A percentile compares a stretch with the other conserved stretches of the same genome.
phyloP scores from a whole-genome alignment of 2,888 invertebrate genomes.

The Apamea epomidion region DNA sequence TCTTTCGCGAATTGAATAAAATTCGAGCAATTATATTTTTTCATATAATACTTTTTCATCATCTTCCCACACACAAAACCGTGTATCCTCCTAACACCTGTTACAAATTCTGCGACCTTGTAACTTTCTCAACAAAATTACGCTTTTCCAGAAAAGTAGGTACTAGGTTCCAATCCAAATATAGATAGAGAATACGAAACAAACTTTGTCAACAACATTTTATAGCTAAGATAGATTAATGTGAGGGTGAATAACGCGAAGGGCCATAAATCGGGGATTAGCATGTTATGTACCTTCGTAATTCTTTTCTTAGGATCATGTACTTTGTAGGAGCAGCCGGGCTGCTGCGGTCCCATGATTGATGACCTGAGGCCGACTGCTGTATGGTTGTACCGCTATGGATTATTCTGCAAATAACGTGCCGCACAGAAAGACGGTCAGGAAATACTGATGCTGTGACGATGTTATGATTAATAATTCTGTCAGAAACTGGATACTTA shows the following conservation, averaged over 20 bases:
- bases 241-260: slow-evolving; percentile 65
- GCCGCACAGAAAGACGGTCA: slow-evolving; percentile 30
- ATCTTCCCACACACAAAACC: background rate
- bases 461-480: slow-evolving; percentile 55
- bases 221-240: slow-evolving; percentile 66
- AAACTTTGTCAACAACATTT: slow-evolving; percentile 59
- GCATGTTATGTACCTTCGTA: slow-evolving; percentile 55
- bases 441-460: slow-evolving; percentile 46
- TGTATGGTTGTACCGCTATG: slow-evolving; percentile 49
- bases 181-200: slow-evolving; percentile 45
- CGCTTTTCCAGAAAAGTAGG: background rate
- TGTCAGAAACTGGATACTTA: slow-evolving; percentile 17
- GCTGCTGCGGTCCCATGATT: slow-evolving; percentile 69
- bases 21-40: background rate
- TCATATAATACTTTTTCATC: background rate
- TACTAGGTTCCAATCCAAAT: slow-evolving; percentile 24
- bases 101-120: slow-evolving; percentile 12
- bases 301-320: slow-evolving; percentile 68
- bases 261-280: slow-evolving; percentile 71
- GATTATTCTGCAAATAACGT: slow-evolving; percentile 63
- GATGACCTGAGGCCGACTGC: slow-evolving; percentile 63
- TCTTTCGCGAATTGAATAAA: background rate
- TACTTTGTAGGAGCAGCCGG: slow-evolving; percentile 67
- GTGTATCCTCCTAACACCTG: background rate
- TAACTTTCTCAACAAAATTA: background rate